Evolutionary conservation across 2,888 invertebrate genomes (phyloP).

Genomic region (Erebia aethiops): DNA sequence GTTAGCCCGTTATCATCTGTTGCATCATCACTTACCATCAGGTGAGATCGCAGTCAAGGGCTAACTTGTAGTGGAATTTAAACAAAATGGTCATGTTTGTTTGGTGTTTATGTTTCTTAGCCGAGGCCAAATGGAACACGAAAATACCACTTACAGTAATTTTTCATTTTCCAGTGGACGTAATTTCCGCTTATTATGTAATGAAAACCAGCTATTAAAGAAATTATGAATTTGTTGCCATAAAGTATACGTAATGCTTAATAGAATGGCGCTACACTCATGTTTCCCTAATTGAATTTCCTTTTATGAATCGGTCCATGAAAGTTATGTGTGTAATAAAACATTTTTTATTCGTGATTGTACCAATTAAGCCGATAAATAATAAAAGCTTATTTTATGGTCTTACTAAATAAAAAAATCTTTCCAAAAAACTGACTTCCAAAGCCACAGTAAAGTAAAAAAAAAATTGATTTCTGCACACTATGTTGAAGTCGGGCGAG

Average conservation of each 20-base stretch:
- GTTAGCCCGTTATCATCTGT: too few species aligned
- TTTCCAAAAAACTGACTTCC: too few species aligned
- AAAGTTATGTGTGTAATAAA: slow-evolving; percentile 6
- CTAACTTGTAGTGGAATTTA: too few species aligned
- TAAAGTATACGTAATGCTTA: slow-evolving; percentile 14
- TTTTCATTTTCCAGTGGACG: slow-evolving; percentile 11
- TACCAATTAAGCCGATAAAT: not conserved
- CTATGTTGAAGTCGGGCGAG: too few species aligned
- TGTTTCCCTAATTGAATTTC: slow-evolving; percentile 18
- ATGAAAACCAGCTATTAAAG: slow-evolving; percentile 16
- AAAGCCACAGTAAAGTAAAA: too few species aligned
- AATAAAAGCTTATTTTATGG: not conserved
- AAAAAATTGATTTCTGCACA: too few species aligned
- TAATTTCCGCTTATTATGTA: slow-evolving; percentile 20
- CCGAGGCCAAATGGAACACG: too few species aligned
- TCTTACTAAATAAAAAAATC: not conserved
- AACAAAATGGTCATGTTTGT: too few species aligned
- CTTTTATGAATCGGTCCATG: slow-evolving; percentile 2
- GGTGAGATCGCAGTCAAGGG: too few species aligned
- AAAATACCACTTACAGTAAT: slow-evolving; percentile 12
- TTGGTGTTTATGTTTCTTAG: too few species aligned
- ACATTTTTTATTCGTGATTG: slow-evolving; percentile 5
- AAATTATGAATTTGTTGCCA: slow-evolving; percentile 19
- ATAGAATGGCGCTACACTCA: slow-evolving; percentile 5
- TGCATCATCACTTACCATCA: too few species aligned